Evolutionary conservation across 2,113 vertebrate species (phyloP).

Genomic region (Catharus minimus): DNA sequence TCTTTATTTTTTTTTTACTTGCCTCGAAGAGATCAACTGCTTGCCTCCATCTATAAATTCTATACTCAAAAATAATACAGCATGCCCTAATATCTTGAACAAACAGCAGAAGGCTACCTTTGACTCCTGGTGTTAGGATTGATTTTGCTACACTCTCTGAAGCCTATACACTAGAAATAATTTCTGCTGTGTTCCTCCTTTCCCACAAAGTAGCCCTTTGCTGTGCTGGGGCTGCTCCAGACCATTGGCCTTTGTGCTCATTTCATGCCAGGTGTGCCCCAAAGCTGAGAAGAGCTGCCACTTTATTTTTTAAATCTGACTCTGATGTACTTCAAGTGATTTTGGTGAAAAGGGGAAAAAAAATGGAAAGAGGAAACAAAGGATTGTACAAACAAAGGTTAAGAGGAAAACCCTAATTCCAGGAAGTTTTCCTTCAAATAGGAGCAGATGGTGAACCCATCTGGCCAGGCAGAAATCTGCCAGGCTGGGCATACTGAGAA

Average conservation of each 20-base stretch:
- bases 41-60: background rate
- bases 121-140: background rate
- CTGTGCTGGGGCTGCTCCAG: background rate
- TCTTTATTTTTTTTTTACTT: background rate
- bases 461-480: slow-evolving; percentile 38
- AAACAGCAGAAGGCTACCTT: background rate
- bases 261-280: background rate
- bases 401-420: slow-evolving; percentile 34
- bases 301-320: background rate
- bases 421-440: slow-evolving; percentile 12
- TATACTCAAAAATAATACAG: background rate
- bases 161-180: background rate
- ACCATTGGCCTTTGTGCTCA: background rate
- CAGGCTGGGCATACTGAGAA: slow-evolving; percentile 42
- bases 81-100: background rate
- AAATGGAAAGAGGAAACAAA: background rate
- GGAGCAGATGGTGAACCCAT: slow-evolving; percentile 58
- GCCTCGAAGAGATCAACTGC: background rate
- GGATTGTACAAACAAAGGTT: slow-evolving; percentile 1
- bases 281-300: background rate
- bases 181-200: background rate
- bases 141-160: background rate
- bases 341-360: background rate
- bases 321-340: background rate
- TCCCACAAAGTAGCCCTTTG: background rate